Percentiles rank a stretch among this genome's conserved stretches.
Conservation (phyloP, 2,888 invertebrate species). For the Sturmia bella region DNA sequence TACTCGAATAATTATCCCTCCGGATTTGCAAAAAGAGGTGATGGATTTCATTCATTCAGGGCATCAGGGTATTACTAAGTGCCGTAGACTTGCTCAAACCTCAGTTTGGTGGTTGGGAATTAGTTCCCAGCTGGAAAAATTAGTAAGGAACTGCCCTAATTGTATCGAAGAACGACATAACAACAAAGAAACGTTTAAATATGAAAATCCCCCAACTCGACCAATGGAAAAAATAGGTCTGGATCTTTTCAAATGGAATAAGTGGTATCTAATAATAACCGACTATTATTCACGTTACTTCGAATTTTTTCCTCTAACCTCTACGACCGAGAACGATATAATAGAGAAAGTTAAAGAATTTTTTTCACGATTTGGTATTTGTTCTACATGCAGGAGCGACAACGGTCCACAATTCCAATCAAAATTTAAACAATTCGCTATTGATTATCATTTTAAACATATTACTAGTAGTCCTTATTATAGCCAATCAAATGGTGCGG, state of each 20-base stretch:
- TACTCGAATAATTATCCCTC: constrained; percentile 40
- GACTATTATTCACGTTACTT: constrained; percentile 49
- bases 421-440: constrained; percentile 13
- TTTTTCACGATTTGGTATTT: too few species aligned
- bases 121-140: constrained; percentile 26
- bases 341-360: too few species aligned
- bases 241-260: constrained; percentile 45
- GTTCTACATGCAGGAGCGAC: too few species aligned
- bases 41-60: constrained; percentile 19
- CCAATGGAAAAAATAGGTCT: constrained; percentile 41
- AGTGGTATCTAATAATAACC: too few species aligned
- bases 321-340: too few species aligned
- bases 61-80: constrained; percentile 41
- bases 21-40: constrained; percentile 25
- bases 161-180: constrained; percentile 24
- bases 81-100: constrained; percentile 41
- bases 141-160: constrained; percentile 28
- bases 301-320: too few species aligned
- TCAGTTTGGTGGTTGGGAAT: constrained; percentile 43
- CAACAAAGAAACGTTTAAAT: constrained; percentile 12
- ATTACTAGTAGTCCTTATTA: constrained; percentile 43
- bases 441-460: constrained; percentile 22
- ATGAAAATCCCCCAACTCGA: constrained; percentile 17
- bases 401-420: constrained; percentile 37
- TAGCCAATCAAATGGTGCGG: constrained; percentile 41